These are phyloP conservation scores for Valencia hispanica DNA, from an alignment of 2,797 vertebrate species.

Conservation along the genomic window DNA sequence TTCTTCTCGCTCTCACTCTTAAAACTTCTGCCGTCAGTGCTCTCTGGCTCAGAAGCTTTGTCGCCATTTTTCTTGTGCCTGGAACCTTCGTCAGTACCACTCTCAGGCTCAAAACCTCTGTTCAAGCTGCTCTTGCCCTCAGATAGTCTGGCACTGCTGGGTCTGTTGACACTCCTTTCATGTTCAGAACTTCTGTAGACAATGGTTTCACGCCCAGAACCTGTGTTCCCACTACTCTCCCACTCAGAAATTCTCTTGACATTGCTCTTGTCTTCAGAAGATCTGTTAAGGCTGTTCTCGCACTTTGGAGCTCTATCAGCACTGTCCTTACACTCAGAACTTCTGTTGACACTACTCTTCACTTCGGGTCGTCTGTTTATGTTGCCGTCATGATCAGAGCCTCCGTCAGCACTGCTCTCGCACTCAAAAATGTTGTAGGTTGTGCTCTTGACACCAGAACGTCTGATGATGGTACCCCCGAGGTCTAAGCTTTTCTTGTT, in stretches of 20 bases:
- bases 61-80: background rate
- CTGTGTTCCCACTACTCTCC: too few relatives aligned
- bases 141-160: too few relatives aligned
- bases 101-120: background rate
- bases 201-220: background rate
- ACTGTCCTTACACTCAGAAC: background rate
- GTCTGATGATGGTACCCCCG: background rate
- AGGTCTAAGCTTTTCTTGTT: background rate
- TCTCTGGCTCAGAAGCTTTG: background rate
- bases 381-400: too few relatives aligned
- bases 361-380: background rate
- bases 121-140: background rate
- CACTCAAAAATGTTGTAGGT: too few relatives aligned
- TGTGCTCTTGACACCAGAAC: background rate
- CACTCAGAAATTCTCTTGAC: background rate
- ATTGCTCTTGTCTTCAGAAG: background rate
- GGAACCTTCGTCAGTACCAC: background rate
- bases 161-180: background rate
- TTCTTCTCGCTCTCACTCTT: background rate
- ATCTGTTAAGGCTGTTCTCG: background rate
- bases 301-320: background rate
- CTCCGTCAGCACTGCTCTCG: too few relatives aligned
- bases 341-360: background rate
- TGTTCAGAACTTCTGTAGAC: background rate
- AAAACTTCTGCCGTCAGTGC: background rate